A percentile compares a stretch with the other conserved stretches of the same genome.
Evolutionary conservation across 2,797 vertebrate species (phyloP).

Genomic region (Pseudomugil tenellus): DNA sequence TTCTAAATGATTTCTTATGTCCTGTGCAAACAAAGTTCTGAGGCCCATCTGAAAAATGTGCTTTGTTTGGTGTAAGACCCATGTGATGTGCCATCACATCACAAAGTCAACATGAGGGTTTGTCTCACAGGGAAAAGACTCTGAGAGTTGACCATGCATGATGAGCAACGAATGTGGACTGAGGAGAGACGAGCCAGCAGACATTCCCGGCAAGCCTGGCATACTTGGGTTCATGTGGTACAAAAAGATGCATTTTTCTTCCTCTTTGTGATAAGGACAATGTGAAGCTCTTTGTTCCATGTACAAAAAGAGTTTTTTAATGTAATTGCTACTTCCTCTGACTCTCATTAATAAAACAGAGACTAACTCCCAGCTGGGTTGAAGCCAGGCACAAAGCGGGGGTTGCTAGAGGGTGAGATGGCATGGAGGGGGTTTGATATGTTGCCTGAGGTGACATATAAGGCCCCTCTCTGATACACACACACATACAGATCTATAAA

Average conservation of each 20-base stretch:
- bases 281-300: slow-evolving; percentile 45
- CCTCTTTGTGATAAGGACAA: slow-evolving; percentile 30
- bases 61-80: slow-evolving; percentile 10
- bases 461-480: slow-evolving; percentile 5
- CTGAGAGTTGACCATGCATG: slow-evolving; percentile 10
- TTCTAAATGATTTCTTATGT: slow-evolving; percentile 39
- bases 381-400: slow-evolving; percentile 29
- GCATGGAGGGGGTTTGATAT: slow-evolving; percentile 37
- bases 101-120: slow-evolving; percentile 48
- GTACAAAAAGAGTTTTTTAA: slow-evolving; percentile 14
- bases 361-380: slow-evolving; percentile 52
- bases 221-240: slow-evolving; percentile 49
- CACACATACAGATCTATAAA: slow-evolving; percentile 16
- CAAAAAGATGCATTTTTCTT: slow-evolving; percentile 32
- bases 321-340: slow-evolving; percentile 58
- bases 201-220: slow-evolving; percentile 64
- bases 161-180: slow-evolving; percentile 47
- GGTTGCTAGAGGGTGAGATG: slow-evolving; percentile 23
- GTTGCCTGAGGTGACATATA: slow-evolving; percentile 51
- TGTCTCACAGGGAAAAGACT: slow-evolving; percentile 62
- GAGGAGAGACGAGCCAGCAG: slow-evolving; percentile 23
- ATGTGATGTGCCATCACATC: slow-evolving; percentile 30
- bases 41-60: slow-evolving; percentile 44
- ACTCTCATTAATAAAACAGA: slow-evolving; percentile 76
- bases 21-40: slow-evolving; percentile 44